Percentiles rank a stretch among this genome's conserved stretches.
These are phyloP conservation scores for Brachionus sp. DNA, from an alignment of 1,140 invertebrate genomes.

Conservation along the genomic window DNA sequence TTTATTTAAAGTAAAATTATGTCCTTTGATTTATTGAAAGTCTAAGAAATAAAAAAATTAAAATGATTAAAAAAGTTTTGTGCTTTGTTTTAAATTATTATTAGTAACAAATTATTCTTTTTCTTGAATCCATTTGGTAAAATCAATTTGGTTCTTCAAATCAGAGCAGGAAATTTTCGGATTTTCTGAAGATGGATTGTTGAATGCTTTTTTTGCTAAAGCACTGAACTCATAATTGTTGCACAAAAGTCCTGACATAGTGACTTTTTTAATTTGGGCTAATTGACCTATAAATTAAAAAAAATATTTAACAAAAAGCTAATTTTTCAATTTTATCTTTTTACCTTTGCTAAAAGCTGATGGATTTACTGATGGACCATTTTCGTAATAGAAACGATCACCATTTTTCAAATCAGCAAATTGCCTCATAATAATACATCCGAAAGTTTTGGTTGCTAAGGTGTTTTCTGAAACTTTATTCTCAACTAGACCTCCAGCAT, in stretches of 20 bases:
- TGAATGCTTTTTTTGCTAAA: background rate
- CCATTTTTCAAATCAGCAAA: slow-evolving; percentile 81
- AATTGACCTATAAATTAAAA: background rate
- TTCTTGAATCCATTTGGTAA: slow-evolving; percentile 9
- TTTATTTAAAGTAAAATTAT: too few species aligned
- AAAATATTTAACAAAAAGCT: background rate
- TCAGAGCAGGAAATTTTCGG: background rate
- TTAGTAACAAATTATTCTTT: background rate
- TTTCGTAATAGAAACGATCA: slow-evolving; percentile 85
- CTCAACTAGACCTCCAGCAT: slow-evolving; percentile 29
- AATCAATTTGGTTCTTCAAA: slow-evolving; percentile 17
- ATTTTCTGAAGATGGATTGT: background rate
- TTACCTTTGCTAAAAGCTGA: background rate
- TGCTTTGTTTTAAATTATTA: too few species aligned
- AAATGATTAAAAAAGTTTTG: too few species aligned
- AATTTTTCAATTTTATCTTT: background rate
- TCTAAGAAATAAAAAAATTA: too few species aligned
- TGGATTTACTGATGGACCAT: background rate
- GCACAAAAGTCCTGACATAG: background rate
- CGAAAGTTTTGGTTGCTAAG: slow-evolving; percentile 71
- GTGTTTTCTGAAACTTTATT: slow-evolving; percentile 61
- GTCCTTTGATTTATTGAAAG: too few species aligned
- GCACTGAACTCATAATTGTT: slow-evolving; percentile 12
- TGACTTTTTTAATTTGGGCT: slow-evolving; percentile 11
- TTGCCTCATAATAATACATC: slow-evolving; percentile 87